Evolutionary conservation across 92 coral and sea anemone genomes (phyloP), one percentile per base, ranked within the genome.

Genomic region (Phenganax marumi): DNA sequence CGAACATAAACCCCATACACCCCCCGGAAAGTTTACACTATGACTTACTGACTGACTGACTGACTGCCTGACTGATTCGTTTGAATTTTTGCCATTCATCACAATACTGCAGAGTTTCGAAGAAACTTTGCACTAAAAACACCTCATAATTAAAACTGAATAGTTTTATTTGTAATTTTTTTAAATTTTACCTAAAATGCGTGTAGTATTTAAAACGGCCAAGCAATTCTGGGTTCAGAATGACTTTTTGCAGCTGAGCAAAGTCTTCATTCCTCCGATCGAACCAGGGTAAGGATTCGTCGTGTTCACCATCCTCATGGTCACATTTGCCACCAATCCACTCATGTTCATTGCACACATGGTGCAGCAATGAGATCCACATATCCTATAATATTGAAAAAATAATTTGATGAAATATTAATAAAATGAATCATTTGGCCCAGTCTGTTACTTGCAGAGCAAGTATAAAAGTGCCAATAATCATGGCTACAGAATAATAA

Each of bases 201-300:
- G 43, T 33, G 43, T 33, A 33, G 54, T 46, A 73, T 21, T 73
- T 73, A 53, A 76, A 77, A 65, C 73, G 51, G 12, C 22, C 46
- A 77, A 79, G 84, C 50, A 79, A 54, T n/a, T n/a, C 46, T 58
- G 58, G 84, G 13, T 79, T 69, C 21, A 79, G 75, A 8, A 79
- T 79, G 12, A 79, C 55, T 79, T 79, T 63, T 25, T 79, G 84
- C 11, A 79, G 54, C 55, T 68, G 55, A 14, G 48, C 84, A 25
- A 62, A 60, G 50, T 79, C 84, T 19, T 63, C 54, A 13, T 79
- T 55, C 21, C 84, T 62, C 39, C 74, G 50, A 52, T 79, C 84
- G 47, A 79, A 79, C 72, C 72, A 65, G 18, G 72, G 13, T 65
- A 16, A 65, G 17, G 63, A 56, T 56, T 56, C 63, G 22, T 56